These are phyloP conservation scores for Dromas ardeola DNA, from an alignment of 2,113 vertebrate genomes.

Conservation along the genomic window DNA sequence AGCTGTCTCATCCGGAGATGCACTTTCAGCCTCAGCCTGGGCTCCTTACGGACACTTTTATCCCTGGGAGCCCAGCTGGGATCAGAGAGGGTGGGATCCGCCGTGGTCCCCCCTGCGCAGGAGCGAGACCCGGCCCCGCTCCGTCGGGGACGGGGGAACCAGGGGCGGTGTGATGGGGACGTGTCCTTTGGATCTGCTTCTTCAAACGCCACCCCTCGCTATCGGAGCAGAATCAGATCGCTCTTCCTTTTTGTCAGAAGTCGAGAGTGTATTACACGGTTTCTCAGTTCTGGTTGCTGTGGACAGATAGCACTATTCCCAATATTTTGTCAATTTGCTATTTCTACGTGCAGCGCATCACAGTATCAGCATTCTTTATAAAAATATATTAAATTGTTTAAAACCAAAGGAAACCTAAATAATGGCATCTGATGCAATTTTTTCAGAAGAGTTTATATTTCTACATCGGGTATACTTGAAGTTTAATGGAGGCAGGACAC, in stretches of 20 bases:
- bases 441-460: neutral
- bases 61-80: neutral
- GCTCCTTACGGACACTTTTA: neutral
- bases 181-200: neutral
- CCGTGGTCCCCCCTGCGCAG: fast-evolving
- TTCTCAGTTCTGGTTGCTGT: neutral
- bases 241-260: neutral
- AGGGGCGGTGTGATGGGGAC: fast-evolving
- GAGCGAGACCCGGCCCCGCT: fast-evolving
- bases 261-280: neutral
- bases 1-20: neutral
- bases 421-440: neutral
- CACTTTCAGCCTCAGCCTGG: neutral
- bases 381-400: neutral
- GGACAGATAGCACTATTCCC: neutral
- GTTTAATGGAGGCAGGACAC: neutral
- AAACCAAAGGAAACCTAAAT: neutral
- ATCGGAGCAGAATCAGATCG: fast-evolving
- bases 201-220: neutral
- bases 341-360: neutral
- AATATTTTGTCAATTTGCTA: neutral
- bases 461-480: neutral
- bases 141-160: fast-evolving
- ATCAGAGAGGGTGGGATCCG: neutral
- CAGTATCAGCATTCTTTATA: neutral